Base-by-base conservation (phyloP, 2,888 invertebrate species). In the Drosophila siamana region DNA sequence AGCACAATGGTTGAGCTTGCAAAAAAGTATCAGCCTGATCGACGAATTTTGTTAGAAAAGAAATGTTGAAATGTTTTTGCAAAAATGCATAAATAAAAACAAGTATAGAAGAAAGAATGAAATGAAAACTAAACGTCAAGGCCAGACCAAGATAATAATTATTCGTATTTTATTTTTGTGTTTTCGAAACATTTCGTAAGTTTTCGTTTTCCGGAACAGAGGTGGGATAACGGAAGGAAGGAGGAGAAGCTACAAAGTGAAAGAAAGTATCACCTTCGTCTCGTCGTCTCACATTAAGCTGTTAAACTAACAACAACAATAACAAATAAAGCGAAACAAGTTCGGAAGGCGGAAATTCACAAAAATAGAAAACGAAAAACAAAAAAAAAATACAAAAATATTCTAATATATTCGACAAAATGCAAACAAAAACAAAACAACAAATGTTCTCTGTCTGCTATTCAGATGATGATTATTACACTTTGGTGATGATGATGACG, bases 331-430 rank as follows among this genome's bases (percentile, higher is more conserved):
- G 60, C 36, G 48, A 70, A 62, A 67, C 63, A 57, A 54, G 63
- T 60, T 44, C 33, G 43, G 43, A 72, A 75, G 75, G 75, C 75
- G 75, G 70, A 81, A 76, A 80, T 76, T 78, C 57, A 67, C 76
- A 64, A 70, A 78, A 71, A 68, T 81, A 77, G 69, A 57, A 52
- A 40, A 61, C 50, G 69, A 54, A 30, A 62, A 60, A 55, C 68
- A 19, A 19, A 60, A 55, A 69, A 19, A 19, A 19, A 2, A 19
- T 19, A 19, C 3, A n/a, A n/a, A 60, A 55, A 68, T 52, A 68
- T 75, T 75, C 72, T 61, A 75, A 72, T 62, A 60, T 72, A 64
- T 67, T 47, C 59, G 47, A 54, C 54, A 47, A 51, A 46, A 38
- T 33, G 30, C 41, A 51, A 50, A 60, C 28, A 50, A 65, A 51